Evolutionary conservation across 1,140 invertebrate species (phyloP).

Genomic region (Drusus annulatus): DNA sequence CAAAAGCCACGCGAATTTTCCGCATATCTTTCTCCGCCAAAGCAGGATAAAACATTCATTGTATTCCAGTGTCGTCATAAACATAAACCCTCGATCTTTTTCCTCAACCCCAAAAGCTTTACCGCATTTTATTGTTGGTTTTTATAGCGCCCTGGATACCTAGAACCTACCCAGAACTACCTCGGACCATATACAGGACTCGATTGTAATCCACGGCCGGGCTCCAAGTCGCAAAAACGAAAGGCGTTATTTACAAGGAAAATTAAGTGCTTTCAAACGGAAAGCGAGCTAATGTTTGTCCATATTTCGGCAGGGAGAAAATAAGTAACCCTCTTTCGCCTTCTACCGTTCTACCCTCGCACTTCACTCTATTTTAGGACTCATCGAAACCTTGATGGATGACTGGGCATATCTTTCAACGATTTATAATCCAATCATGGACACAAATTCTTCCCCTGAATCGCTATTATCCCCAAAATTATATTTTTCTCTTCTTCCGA

Average conservation of each 20-base stretch:
- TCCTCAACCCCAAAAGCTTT: not conserved
- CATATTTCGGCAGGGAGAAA: not conserved
- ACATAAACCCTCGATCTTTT: not conserved
- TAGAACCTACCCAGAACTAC: not conserved
- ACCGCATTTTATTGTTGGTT: conserved; percentile 13
- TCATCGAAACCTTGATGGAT: not conserved
- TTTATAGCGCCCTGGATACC: conserved; percentile 5
- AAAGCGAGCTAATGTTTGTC: conserved; percentile 22
- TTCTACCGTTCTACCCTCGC: not conserved
- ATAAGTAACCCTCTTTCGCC: not conserved
- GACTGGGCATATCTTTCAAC: conserved; percentile 4
- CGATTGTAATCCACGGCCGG: not conserved
- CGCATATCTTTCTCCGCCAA: too few relatives aligned
- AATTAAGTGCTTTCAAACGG: conserved; percentile 24
- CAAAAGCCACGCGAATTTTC: too few relatives aligned
- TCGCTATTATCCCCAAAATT: too few relatives aligned
- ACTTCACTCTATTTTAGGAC: not conserved
- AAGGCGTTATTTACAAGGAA: conserved; percentile 22
- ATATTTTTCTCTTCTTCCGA: too few relatives aligned
- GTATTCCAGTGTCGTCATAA: conserved; percentile 1
- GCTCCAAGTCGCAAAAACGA: conserved; percentile 2
- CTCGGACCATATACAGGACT: not conserved
- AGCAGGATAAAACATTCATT: not conserved
- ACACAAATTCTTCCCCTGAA: not conserved
- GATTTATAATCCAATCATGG: conserved; percentile 5